Conservation (phyloP, 2,113 vertebrate species). For the Osmerus mordax region DNA sequence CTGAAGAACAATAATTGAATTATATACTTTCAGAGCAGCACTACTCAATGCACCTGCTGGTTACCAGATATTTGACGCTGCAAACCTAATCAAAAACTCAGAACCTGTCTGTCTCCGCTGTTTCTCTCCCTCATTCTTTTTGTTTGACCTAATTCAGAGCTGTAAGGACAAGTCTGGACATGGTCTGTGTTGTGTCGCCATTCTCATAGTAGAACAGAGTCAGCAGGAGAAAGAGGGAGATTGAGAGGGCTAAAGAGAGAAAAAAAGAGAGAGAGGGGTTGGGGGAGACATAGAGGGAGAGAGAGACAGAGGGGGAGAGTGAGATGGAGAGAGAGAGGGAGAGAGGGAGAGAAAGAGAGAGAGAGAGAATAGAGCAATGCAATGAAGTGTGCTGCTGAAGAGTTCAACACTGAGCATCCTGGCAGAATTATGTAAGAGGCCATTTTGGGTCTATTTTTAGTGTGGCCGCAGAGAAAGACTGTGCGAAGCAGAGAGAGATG, state of each 20-base stretch:
- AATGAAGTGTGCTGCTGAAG: not conserved
- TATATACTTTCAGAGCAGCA: no score
- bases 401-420: not conserved
- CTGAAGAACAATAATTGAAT: not conserved
- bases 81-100: no score
- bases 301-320: not conserved
- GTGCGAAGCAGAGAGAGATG: not conserved
- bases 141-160: not conserved
- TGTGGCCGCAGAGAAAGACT: not conserved
- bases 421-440: not conserved
- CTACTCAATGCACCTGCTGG: no score
- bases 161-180: not conserved
- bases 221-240: not conserved
- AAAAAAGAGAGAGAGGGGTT: not conserved
- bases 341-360: not conserved
- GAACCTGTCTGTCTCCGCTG: not conserved
- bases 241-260: not conserved
- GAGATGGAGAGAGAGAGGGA: not conserved
- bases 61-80: no score
- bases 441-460: constrained; percentile 5
- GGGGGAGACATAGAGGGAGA: not conserved
- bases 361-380: not conserved
- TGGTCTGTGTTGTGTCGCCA: not conserved
- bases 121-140: not conserved
- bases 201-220: not conserved